Base-by-base conservation (phyloP, 2,113 vertebrate species). In the Pundamilia nyererei region DNA sequence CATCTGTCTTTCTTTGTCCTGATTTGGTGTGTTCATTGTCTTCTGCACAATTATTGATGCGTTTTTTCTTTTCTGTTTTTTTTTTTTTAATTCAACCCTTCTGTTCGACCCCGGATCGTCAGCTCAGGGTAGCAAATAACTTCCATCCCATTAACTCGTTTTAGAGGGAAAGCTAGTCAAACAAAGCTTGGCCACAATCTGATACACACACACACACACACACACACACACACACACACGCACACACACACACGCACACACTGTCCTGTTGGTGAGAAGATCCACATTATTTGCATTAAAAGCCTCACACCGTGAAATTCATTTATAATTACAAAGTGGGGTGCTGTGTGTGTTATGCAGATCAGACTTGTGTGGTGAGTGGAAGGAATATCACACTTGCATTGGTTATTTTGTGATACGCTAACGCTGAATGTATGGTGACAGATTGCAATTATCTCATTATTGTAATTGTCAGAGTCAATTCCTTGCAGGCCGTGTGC, bases 81-180 rank as follows among this genome's bases (percentile, higher is more conserved):
- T 62, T 65, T 65, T 68, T 24, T 40, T 21, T 0, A 29, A 96
- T 93, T 96, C 94, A 89, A 91, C 94, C 91, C 96, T 93, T 97
- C 96, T 96, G 97, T 95, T 96, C 93, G 94, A 95, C 96, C 96
- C 93, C 93, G 31, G 93, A 87, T 92, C 82, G 58, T 85, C 86
- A 77, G 89, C 89, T 93, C 89, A 88, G 94, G 93, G 94, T 91
- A 93, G 94, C 96, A 96, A 93, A 96, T 97, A 97, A 96, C 97
- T 98, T 98, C 97, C 97, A 97, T 97, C 97, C 97, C 98, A 98
- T 98, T 98, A 98, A 97, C 97, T 97, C 97, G 95, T 96, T 97
- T 90, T 97, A 97, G 97, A 97, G 95, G 95, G 84, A 96, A 94
- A 96, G 93, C 96, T 92, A 93, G 88, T 90, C 96, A 96, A 95